Conservation (phyloP, 1,140 invertebrate genomes). For the Diuraphis noxia region DNA sequence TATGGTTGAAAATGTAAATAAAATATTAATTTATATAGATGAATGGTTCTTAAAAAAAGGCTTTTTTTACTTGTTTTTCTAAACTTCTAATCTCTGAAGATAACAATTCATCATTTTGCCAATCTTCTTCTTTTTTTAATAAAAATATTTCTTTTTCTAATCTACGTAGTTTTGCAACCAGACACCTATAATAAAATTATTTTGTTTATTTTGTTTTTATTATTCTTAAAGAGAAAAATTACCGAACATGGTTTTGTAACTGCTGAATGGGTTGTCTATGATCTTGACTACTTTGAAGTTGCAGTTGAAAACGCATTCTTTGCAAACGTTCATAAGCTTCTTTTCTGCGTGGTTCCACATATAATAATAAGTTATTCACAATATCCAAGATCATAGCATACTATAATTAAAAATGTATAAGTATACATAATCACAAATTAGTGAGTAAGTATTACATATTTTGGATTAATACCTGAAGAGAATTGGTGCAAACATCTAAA, state of each 20-base stretch:
- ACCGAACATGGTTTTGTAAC: slow-evolving; percentile 82
- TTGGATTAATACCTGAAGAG: slow-evolving; percentile 69
- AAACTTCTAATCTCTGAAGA: slow-evolving; percentile 70
- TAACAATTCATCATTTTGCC: slow-evolving; percentile 63
- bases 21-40: background rate
- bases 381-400: slow-evolving; percentile 97
- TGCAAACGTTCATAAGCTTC: slow-evolving; percentile 86
- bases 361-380: slow-evolving; percentile 94
- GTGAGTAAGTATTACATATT: background rate
- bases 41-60: background rate
- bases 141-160: slow-evolving; percentile 91
- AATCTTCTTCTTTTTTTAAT: slow-evolving; percentile 76
- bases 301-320: slow-evolving; percentile 89
- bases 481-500: slow-evolving; percentile 95
- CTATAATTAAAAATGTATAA: slow-evolving; percentile 61
- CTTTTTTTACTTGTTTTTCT: slow-evolving; percentile 66
- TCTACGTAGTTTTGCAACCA: slow-evolving; percentile 77
- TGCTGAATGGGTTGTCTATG: slow-evolving; percentile 89
- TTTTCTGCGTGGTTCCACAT: slow-evolving; percentile 94
- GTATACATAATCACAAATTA: background rate
- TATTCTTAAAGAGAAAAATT: background rate
- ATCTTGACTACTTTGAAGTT: slow-evolving; percentile 86
- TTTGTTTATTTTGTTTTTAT: background rate
- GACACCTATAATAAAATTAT: slow-evolving; percentile 62
- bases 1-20: background rate